Percentiles rank a stretch among this genome's conserved stretches.
These are phyloP conservation scores for Ochropleura leucogaster DNA, from an alignment of 2,888 invertebrate species.

Conservation along the genomic window DNA sequence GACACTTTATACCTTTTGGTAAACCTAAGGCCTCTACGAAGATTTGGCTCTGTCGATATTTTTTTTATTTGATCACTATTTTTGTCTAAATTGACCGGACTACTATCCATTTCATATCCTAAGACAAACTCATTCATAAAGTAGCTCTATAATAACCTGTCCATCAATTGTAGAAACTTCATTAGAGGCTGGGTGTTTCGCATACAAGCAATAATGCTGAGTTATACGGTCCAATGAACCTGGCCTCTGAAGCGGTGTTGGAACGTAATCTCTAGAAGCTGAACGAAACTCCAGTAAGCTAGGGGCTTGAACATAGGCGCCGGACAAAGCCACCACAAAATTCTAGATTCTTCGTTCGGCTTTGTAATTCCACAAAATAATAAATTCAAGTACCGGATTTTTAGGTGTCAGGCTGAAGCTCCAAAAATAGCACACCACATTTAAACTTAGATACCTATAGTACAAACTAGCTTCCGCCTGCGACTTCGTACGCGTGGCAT, in stretches of 20 bases:
- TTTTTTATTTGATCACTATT: no score
- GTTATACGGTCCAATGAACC: neutral
- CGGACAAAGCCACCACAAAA: slow-evolving; percentile 9
- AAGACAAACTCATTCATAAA: no score
- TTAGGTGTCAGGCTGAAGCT: neutral
- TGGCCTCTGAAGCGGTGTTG: neutral
- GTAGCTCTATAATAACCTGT: neutral
- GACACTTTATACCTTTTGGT: no score
- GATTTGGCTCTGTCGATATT: no score
- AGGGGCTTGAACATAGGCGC: neutral
- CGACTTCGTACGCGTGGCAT: no score
- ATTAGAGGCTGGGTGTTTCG: slow-evolving; percentile 2
- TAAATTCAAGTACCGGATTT: neutral
- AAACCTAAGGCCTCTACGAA: no score
- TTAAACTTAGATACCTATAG: neutral
- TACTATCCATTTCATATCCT: neutral
- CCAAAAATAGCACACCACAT: neutral
- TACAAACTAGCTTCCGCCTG: no score
- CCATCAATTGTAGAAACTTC: neutral
- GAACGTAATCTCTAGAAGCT: slow-evolving; percentile 7
- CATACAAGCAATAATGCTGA: slow-evolving; percentile 10
- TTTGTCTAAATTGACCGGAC: no score
- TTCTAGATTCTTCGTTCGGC: neutral
- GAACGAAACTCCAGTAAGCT: neutral
- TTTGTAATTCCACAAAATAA: neutral